A percentile compares a stretch with the other conserved stretches of the same genome.
These are phyloP conservation scores for Agrenia bidenticulata DNA, from an alignment of 2,888 invertebrate species.

Conservation along the genomic window DNA sequence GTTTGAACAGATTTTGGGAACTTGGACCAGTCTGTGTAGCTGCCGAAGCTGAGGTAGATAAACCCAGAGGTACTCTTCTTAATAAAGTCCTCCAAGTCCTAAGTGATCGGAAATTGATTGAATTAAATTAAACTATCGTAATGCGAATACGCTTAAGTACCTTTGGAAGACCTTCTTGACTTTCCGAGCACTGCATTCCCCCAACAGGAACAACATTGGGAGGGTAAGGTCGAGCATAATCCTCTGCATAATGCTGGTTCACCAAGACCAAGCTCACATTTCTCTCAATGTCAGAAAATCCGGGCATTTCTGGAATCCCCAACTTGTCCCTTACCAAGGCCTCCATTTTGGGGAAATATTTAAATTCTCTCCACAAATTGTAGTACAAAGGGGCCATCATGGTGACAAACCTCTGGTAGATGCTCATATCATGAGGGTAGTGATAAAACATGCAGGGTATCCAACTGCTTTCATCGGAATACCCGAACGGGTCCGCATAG, in stretches of 20 bases:
- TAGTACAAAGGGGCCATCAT: constrained; percentile 29
- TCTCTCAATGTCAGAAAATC: constrained; percentile 35
- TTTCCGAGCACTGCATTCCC: constrained; percentile 33
- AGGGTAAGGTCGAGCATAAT: constrained; percentile 40
- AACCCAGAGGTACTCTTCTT: constrained; percentile 26
- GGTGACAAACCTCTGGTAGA: constrained; percentile 16
- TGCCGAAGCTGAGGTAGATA: constrained; percentile 40
- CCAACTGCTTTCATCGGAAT: constrained; percentile 38
- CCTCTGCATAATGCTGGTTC: constrained; percentile 42
- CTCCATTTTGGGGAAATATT: constrained; percentile 35
- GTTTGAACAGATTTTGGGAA: constrained; percentile 21
- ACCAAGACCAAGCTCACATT: constrained; percentile 34
- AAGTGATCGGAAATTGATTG: not conserved
- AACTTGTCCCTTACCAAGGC: constrained; percentile 24
- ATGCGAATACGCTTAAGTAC: not conserved
- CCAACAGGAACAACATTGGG: constrained; percentile 37
- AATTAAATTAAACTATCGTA: not conserved
- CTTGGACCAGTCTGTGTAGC: constrained; percentile 26
- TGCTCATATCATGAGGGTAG: constrained; percentile 28
- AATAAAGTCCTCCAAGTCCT: constrained; percentile 32
- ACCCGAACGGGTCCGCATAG: constrained; percentile 35
- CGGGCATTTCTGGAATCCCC: constrained; percentile 25
- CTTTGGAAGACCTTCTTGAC: constrained; percentile 1
- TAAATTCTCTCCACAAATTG: constrained; percentile 18
- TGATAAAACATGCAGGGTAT: constrained; percentile 37